Evolutionary conservation across 2,797 vertebrate species (phyloP).

Genomic region (Epinephelus coioides): DNA sequence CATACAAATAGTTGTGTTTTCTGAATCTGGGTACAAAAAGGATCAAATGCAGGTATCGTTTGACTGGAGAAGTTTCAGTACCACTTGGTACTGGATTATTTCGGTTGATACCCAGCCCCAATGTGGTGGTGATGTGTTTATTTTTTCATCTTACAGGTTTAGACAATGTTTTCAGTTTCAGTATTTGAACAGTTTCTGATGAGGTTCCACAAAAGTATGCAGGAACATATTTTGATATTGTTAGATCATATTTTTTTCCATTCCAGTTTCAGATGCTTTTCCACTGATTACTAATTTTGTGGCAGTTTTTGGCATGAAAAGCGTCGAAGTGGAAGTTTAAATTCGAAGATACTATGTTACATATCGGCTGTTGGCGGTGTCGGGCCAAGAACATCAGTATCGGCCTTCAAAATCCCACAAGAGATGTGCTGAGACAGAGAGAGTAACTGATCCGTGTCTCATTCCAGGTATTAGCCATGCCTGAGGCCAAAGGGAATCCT

Average conservation of each 20-base stretch:
- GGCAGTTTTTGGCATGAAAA: constrained; percentile 44
- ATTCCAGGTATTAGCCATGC: constrained; percentile 72
- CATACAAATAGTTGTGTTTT: no score
- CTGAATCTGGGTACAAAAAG: no score
- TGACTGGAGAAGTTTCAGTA: no score
- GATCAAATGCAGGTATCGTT: no score
- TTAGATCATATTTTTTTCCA: constrained; percentile 49
- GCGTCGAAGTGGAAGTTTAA: constrained; percentile 30
- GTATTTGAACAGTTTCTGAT: constrained; percentile 14
- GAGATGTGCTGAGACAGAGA: constrained; percentile 58
- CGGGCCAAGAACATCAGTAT: constrained; percentile 54
- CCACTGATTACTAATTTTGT: constrained; percentile 49
- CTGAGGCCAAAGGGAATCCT: constrained; percentile 67
- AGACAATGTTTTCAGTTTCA: constrained; percentile 9
- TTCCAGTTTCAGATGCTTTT: constrained; percentile 42
- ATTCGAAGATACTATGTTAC: constrained; percentile 47
- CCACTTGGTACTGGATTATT: no score
- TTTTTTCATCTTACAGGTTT: constrained; percentile 5
- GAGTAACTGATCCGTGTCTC: constrained; percentile 62
- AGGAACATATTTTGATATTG: constrained; percentile 40
- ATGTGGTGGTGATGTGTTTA: neutral
- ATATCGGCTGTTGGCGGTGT: constrained; percentile 39
- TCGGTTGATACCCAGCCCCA: no score
- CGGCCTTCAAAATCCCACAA: constrained; percentile 58
- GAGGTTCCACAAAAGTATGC: constrained; percentile 4